Evolutionary conservation across 2,797 vertebrate genomes (phyloP).

Genomic region (Lithobates pipiens): DNA sequence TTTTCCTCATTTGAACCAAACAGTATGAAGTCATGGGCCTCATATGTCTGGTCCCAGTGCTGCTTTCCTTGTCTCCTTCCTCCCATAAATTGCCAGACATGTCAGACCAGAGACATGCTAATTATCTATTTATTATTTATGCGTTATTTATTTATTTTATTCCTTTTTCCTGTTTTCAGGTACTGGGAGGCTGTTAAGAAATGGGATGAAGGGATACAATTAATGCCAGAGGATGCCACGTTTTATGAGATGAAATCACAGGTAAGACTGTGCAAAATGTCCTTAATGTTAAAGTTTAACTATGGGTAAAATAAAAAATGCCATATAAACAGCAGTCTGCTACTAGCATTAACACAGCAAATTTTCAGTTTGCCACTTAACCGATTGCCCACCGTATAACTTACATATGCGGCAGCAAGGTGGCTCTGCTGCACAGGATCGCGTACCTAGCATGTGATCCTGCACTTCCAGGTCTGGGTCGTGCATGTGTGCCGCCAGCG

Average conservation of each 20-base stretch:
- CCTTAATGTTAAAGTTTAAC: too few relatives aligned
- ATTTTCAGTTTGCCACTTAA: too few relatives aligned
- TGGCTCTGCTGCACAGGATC: too few relatives aligned
- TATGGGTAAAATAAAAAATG: too few relatives aligned
- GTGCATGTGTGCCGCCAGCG: too few relatives aligned
- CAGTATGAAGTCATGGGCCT: neutral
- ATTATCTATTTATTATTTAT: slow-evolving; percentile 3
- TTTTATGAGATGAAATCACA: slow-evolving; percentile 98
- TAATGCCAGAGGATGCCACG: slow-evolving; percentile 88
- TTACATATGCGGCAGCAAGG: too few relatives aligned
- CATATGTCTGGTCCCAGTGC: neutral
- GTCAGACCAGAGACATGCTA: neutral
- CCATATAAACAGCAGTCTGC: too few relatives aligned
- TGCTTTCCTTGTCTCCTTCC: neutral
- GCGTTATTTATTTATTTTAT: neutral
- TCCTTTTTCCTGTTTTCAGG: slow-evolving; percentile 69
- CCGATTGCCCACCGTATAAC: too few relatives aligned
- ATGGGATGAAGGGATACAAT: slow-evolving; percentile 93
- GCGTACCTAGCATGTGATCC: too few relatives aligned
- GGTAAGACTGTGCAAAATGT: slow-evolving; percentile 75
- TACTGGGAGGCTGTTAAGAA: slow-evolving; percentile 91
- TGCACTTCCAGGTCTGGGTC: too few relatives aligned
- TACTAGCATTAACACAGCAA: too few relatives aligned
- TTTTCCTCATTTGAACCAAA: neutral
- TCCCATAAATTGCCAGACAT: neutral